Percentiles rank a stretch among this genome's conserved stretches.
Evolutionary conservation across 1,140 invertebrate species (phyloP).

Genomic region (Cardiocondyla obscurior): DNA sequence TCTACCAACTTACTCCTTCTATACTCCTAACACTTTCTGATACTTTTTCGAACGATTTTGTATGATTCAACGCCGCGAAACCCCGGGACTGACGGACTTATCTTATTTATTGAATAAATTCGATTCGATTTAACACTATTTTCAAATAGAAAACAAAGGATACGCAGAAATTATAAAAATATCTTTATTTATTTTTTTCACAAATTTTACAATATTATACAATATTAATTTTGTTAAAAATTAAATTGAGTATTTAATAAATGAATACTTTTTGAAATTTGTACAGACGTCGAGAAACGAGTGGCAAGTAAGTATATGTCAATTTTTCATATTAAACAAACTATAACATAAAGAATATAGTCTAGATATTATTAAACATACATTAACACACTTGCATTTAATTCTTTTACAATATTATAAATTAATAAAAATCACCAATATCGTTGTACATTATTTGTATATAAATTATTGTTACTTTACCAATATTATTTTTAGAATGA

Average conservation of each 20-base stretch:
- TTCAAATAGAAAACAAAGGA: no score
- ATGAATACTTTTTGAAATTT: conserved; percentile 54
- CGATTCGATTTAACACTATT: no score
- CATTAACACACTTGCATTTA: not conserved
- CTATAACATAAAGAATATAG: no score
- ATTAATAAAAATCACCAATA: not conserved
- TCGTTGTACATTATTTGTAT: not conserved
- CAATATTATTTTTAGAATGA: no score
- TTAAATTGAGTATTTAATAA: conserved; percentile 48
- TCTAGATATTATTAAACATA: conserved; percentile 6
- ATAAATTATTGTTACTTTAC: not conserved
- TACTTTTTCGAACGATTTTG: no score
- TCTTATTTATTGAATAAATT: no score
- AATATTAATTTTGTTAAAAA: not conserved
- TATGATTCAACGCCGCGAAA: no score
- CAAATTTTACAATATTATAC: conserved; percentile 10
- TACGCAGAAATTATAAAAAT: conserved; percentile 49
- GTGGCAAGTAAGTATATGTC: not conserved
- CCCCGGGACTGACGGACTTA: no score
- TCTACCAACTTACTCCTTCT: no score
- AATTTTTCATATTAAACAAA: not conserved
- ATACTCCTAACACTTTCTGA: no score
- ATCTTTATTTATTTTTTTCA: conserved; percentile 40
- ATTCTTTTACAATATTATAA: not conserved
- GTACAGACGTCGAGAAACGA: not conserved